phyloP scores from a whole-genome alignment of 1,140 invertebrate species.

The Andricus grossulariae region DNA sequence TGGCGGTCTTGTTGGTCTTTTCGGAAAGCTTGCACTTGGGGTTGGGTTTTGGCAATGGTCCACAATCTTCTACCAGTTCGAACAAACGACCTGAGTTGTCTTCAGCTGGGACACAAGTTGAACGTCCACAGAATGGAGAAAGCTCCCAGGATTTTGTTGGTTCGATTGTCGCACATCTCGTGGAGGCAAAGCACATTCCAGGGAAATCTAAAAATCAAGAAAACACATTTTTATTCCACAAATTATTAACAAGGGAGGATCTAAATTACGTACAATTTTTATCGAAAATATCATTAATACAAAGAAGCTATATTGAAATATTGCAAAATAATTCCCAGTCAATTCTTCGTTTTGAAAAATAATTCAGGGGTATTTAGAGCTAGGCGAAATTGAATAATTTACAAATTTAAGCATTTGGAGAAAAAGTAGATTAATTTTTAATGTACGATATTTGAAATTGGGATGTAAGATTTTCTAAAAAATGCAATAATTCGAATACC shows the following conservation, averaged over 20 bases:
- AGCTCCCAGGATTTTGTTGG: constrained; percentile 89
- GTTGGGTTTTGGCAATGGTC: constrained; percentile 88
- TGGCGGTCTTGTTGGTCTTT: constrained; percentile 91
- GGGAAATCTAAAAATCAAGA: constrained; percentile 85
- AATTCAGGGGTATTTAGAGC: too few species aligned
- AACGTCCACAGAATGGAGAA: constrained; percentile 90
- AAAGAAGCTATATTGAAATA: too few species aligned
- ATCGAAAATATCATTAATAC: too few species aligned
- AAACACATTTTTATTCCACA: background rate
- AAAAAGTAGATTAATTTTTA: too few species aligned
- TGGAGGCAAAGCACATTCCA: constrained; percentile 91
- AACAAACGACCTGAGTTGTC: constrained; percentile 84
- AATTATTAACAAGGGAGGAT: background rate
- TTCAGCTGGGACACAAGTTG: constrained; percentile 87
- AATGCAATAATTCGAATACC: too few species aligned
- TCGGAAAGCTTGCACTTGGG: constrained; percentile 90
- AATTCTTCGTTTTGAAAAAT: too few species aligned
- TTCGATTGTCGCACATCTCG: constrained; percentile 90
- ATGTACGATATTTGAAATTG: too few species aligned
- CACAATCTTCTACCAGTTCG: constrained; percentile 91
- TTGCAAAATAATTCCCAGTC: too few species aligned
- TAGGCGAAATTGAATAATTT: too few species aligned
- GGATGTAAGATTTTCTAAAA: too few species aligned
- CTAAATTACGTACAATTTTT: too few species aligned
- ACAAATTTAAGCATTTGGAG: too few species aligned